A percentile compares a stretch with the other conserved stretches of the same genome.
Conservation (phyloP, 2,888 invertebrate genomes). For the Myopa tessellatipennis region DNA sequence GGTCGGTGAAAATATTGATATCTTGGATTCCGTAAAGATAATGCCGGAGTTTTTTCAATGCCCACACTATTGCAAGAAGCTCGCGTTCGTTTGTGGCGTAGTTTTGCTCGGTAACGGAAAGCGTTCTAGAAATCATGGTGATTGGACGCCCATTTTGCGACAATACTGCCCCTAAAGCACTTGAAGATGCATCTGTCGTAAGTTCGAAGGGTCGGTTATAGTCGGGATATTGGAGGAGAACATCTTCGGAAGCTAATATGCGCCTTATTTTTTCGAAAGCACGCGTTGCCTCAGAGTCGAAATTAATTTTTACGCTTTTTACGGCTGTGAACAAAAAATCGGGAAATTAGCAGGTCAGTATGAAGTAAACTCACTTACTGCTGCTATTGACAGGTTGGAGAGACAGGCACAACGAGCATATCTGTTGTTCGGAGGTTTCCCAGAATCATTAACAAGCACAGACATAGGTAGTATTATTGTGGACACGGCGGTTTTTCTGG, state of each 20-base stretch:
- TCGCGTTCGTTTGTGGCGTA: too few species aligned
- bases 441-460: too few species aligned
- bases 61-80: too few species aligned
- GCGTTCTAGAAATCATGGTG: slow-evolving; percentile 43
- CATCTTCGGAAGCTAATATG: slow-evolving; percentile 39
- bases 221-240: slow-evolving; percentile 37
- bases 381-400: too few species aligned
- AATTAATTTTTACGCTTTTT: slow-evolving; percentile 38
- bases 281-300: slow-evolving; percentile 40
- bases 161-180: slow-evolving; percentile 42
- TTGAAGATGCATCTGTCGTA: slow-evolving; percentile 41
- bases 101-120: slow-evolving; percentile 33
- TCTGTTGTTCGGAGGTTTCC: too few species aligned
- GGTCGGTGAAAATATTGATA: slow-evolving; percentile 44
- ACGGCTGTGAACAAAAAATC: too few species aligned
- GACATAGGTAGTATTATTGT: too few species aligned
- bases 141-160: slow-evolving; percentile 43
- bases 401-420: too few species aligned
- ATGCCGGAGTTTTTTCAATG: too few species aligned
- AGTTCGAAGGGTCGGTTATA: slow-evolving; percentile 38
- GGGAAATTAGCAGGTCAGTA: too few species aligned
- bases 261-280: slow-evolving; percentile 41
- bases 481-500: too few species aligned
- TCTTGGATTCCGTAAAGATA: slow-evolving; percentile 48
- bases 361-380: too few species aligned